Evolutionary conservation across 2,797 vertebrate genomes (phyloP), one percentile per base, ranked within the genome.

Genomic region (Anniella stebbinsi): DNA sequence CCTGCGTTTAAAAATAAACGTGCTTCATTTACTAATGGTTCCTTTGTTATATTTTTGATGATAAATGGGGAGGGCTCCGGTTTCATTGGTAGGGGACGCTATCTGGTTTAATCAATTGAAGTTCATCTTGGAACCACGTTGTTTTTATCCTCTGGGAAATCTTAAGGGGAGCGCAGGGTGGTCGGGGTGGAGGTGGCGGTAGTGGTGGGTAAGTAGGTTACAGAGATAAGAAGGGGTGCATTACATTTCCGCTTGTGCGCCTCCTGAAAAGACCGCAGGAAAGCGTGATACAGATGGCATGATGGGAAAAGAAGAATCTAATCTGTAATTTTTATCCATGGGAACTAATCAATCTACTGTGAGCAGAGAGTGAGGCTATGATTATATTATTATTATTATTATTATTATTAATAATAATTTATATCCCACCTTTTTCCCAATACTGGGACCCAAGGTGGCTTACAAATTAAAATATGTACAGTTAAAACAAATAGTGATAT

Each of bases 31-130:
- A 81, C 72, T 87, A 78, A 45, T 83, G 60, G 88, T 87, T 75
- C 75, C 70, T 90, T 90, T 90, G 30, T 92, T 86, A 91, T 2
- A 30, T 67, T 91, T 25, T 41, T 87, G 54, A 87, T 92, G 85
- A 87, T 90, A 86, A 78, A 90, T 93, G 83, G 80, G 60, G 89
- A 88, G 48, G n/a, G 69, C 25, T 36, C 77, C 30, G 67, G 36
- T 93, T 94, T 89, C 48, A 85, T 80, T 41, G 13, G 45, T 23
- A 45, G 41, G 41, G 41, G 0, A 18, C 12, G 33, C 41, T 28
- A 75, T 72, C 80, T 51, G 54, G 45, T 87, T 41, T 89, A 54
- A 92, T 93, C 89, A 78, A 28, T 80, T 21, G 81, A 82, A 90
- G 83, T 87, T 63, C 36, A 63, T 81, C 87, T 89, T 88, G 54